Evolutionary conservation across 2,797 vertebrate species (phyloP).

Genomic region (Siniperca undulata): DNA sequence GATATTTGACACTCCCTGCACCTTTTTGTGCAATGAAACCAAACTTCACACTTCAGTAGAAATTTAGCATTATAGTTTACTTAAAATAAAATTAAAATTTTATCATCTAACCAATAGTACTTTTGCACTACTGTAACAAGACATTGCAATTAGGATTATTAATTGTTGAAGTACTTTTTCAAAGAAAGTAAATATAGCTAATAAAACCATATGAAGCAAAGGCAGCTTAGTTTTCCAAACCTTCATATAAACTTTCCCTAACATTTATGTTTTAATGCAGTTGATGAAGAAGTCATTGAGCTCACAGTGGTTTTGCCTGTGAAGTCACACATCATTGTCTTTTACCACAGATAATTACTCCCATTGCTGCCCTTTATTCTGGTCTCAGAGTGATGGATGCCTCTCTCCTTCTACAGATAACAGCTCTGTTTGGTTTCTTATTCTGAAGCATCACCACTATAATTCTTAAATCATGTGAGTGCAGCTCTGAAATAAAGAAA

Average conservation of each 20-base stretch:
- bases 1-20: background rate
- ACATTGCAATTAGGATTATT: background rate
- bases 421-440: slow-evolving; percentile 41
- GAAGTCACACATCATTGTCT: slow-evolving; percentile 62
- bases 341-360: slow-evolving; percentile 72
- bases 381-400: slow-evolving; percentile 67
- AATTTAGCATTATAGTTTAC: background rate
- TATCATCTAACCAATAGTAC: background rate
- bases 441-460: slow-evolving; percentile 40
- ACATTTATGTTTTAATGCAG: slow-evolving; percentile 7
- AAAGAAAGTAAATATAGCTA: background rate
- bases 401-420: slow-evolving; percentile 48
- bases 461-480: slow-evolving; percentile 58
- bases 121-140: background rate
- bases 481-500: slow-evolving; percentile 44
- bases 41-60: slow-evolving; percentile 5
- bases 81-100: background rate
- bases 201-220: background rate
- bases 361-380: slow-evolving; percentile 63
- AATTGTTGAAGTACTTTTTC: slow-evolving; percentile 1
- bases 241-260: background rate
- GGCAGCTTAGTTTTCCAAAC: background rate
- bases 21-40: background rate
- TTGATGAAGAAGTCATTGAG: slow-evolving; percentile 40
- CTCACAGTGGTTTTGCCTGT: slow-evolving; percentile 24